phyloP scores from a whole-genome alignment of 1,140 invertebrate species.

The Atta cephalotes region DNA sequence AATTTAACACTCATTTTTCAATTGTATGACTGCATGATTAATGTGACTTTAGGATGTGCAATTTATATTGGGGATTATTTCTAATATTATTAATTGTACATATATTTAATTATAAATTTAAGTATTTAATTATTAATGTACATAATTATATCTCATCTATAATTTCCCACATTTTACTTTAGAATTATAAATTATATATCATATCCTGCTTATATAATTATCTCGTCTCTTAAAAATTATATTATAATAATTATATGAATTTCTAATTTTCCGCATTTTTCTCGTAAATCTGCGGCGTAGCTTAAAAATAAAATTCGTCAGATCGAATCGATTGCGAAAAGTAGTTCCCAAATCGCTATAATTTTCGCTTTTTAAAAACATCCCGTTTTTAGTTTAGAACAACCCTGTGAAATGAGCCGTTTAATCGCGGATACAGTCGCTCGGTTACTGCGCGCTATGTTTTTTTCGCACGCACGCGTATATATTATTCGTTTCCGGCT shows the following conservation, averaged over 20 bases:
- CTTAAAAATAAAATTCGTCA: background rate
- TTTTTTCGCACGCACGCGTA: background rate
- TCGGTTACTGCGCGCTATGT: background rate
- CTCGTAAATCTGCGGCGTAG: background rate
- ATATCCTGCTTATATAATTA: background rate
- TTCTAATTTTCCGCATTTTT: background rate
- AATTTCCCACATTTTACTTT: background rate
- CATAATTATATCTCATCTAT: background rate
- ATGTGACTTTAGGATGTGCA: background rate
- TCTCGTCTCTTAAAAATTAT: no score
- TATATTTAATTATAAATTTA: background rate
- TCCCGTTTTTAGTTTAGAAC: background rate
- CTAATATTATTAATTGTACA: background rate
- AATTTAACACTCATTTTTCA: no score
- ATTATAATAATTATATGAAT: background rate
- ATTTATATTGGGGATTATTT: background rate
- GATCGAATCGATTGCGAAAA: background rate
- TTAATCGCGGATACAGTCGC: background rate
- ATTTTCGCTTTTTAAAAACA: background rate
- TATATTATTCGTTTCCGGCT: constrained; percentile 41
- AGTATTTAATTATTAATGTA: background rate
- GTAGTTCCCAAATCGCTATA: background rate
- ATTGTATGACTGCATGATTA: no score
- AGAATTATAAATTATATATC: background rate
- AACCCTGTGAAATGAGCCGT: background rate